Base-by-base conservation (phyloP, 2,797 vertebrate species). In the Coendou prehensilis region DNA sequence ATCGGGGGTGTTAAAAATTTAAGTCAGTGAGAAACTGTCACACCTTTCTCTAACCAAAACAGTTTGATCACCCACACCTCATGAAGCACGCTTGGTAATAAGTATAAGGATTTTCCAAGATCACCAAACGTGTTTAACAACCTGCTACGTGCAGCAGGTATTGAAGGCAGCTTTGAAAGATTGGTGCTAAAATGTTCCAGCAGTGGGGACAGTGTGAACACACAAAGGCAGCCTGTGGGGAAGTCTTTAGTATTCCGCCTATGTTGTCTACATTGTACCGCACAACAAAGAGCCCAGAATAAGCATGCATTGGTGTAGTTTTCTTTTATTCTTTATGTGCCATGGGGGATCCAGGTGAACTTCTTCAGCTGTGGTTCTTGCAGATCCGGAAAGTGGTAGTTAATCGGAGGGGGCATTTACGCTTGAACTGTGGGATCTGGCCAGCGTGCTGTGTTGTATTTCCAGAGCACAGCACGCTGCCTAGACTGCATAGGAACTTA, bases 231-330 rank as follows among this genome's bases (percentile, higher is more conserved):
- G 47, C 23, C 54, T 22, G 4, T 7, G 30, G n/a, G 9, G 20
- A 57, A 79, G 50, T 37, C 84, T 52, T 59, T 0, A 7, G 5
- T 33, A 71, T 56, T 54, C 23, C 26, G 57, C 85, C 5, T 18
- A 2, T 6, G 45, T 18, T 0, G 3, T 18, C 47, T 7, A 13
- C 11, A 5, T 0, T 1, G 9, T 4, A 41, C 22, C 28, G 26
- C 8, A 33, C 8, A 56, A 41, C 22, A 23, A 13, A 45, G 26
- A 33, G 13, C 47, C 59, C 22, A 52, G 71, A 69, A 17, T 15
- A 69, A 81, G 56, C 37, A 73, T 1, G 2, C 9, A 22, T 18
- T 14, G 17, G 8, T 18, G 45, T 37, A 11, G 56, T 80, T 81
- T 1, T 61, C 10, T 22, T 79, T 79, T n/a, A 26, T 54, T 75